A percentile compares a stretch with the other conserved stretches of the same genome.
Evolutionary conservation across 2,113 vertebrate species (phyloP).

Genomic region (Dicrurus megarhynchus): DNA sequence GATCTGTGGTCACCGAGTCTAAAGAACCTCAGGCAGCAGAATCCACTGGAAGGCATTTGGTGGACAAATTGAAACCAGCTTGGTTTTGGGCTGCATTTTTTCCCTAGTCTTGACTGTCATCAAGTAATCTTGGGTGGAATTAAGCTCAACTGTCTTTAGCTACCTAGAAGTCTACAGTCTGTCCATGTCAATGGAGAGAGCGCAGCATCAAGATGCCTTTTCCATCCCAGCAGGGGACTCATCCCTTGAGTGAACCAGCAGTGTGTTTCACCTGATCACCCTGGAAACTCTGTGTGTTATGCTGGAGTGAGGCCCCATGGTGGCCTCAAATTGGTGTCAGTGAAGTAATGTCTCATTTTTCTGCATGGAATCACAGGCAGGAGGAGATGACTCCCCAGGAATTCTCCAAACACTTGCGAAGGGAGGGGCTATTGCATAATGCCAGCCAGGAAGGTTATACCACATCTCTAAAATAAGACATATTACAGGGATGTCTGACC

Average conservation of each 20-base stretch:
- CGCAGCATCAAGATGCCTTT: not conserved
- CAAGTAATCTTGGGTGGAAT: not conserved
- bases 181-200: not conserved
- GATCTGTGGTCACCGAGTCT: not conserved
- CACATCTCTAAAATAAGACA: not conserved
- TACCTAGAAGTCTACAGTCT: not conserved
- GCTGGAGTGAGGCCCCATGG: not conserved
- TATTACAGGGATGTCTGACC: not conserved
- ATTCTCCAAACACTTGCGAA: not conserved
- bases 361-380: fast-evolving
- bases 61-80: not conserved
- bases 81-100: not conserved
- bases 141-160: not conserved
- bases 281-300: not conserved
- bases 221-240: not conserved
- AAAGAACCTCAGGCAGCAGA: not conserved
- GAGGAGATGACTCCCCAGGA: not conserved
- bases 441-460: not conserved
- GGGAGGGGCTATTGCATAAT: conserved; percentile 4
- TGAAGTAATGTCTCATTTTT: conserved; percentile 48
- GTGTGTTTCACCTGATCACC: not conserved
- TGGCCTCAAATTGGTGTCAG: not conserved
- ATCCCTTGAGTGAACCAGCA: not conserved
- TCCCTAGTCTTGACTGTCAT: not conserved
- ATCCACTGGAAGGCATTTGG: not conserved